A percentile compares a stretch with the other conserved stretches of the same genome.
phyloP scores from a whole-genome alignment of 2,113 vertebrate species.

The Mesoclemmys tuberculata region DNA sequence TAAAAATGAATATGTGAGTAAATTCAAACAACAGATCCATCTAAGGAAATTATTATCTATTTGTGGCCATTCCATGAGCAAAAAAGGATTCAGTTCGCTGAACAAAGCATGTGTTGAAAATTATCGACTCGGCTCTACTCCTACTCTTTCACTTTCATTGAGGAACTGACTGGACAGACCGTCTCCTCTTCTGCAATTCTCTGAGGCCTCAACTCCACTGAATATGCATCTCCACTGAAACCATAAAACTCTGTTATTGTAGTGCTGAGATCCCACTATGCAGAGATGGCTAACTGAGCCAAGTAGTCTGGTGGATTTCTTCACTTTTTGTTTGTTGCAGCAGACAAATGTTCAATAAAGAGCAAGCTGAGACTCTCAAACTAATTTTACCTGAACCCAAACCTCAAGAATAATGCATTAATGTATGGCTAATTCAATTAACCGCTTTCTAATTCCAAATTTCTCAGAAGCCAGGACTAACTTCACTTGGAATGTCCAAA shows the following conservation, averaged over 20 bases:
- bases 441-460: background rate
- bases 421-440: background rate
- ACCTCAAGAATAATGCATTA: background rate
- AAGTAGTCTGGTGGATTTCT: background rate
- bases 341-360: constrained; percentile 10
- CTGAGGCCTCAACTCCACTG: rapidly evolving
- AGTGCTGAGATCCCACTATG: background rate
- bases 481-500: background rate
- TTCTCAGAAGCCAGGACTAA: background rate
- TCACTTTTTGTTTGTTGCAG: background rate
- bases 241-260: constrained; percentile 7
- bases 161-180: background rate
- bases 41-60: background rate
- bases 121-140: background rate
- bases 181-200: background rate
- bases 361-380: background rate
- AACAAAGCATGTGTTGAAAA: rapidly evolving
- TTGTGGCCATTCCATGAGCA: background rate
- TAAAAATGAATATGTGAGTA: background rate
- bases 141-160: background rate
- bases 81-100: background rate
- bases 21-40: background rate
- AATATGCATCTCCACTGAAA: background rate
- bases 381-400: background rate
- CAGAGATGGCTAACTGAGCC: background rate